Evolutionary conservation across 2,797 vertebrate species (phyloP), one percentile per base, ranked within the genome.

Genomic region (Enteromius argenteus): DNA sequence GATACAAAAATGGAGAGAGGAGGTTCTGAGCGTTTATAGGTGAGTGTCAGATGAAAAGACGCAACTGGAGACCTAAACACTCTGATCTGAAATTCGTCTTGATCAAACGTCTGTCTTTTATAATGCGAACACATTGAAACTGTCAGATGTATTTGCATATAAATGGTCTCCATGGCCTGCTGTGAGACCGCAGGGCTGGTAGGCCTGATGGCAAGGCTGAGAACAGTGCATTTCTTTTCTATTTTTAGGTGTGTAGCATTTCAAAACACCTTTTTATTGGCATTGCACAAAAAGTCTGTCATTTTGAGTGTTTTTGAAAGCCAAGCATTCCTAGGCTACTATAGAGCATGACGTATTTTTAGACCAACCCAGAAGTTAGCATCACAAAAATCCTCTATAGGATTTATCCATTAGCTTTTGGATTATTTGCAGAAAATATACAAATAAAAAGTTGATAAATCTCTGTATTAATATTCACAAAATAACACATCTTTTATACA

Each of bases 91-190:
- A 92, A 93, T 93, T 91, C 88, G 87, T 90, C 92, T 90, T 92
- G 90, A 95, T 94, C 92, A 93, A 92, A 90, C 88, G 91, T 91
- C 93, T 93, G 92, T 93, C 91, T 93, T 93, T 82, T 94, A 85
- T 93, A 93, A 93, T 92, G 92, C 89, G 88, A 91, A 93, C 90
- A 93, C 91, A 94, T 92, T 93, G 91, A 91, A 86, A 86, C 88
- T 90, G 92, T 93, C 94, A 93, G 87, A 90, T 89, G 86, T 91
- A 94, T 95, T 94, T 94, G 92, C 94, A 95, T 94, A 93, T 93
- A 94, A 94, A 95, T 95, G 92, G 93, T 88, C 92, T 93, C 88
- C 75, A 64, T 58, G 88, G 90, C 87, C 92, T 89, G 76, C 66
- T 27, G 91, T 93, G 92, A 93, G 90, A 87, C 81, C 56, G 87